Conservation (phyloP, 2,797 vertebrate species). For the Danio aesculapii region DNA sequence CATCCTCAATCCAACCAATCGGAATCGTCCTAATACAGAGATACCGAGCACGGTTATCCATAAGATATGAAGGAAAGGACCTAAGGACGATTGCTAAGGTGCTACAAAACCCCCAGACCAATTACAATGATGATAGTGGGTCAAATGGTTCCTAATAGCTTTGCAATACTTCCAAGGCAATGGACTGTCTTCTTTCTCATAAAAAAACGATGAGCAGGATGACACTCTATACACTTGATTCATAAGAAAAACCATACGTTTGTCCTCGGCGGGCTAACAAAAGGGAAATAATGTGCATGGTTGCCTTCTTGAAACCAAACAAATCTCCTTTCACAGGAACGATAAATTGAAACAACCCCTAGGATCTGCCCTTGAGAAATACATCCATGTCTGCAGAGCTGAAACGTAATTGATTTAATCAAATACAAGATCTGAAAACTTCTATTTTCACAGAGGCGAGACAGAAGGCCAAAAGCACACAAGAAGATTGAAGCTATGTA, state of each 20-base stretch:
- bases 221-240: constrained; percentile 39
- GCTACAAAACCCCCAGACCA: constrained; percentile 57
- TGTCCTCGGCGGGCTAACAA: constrained; percentile 8
- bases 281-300: constrained; percentile 19
- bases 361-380: constrained; percentile 46
- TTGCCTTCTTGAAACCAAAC: constrained; percentile 27
- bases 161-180: constrained; percentile 53
- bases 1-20: constrained; percentile 63
- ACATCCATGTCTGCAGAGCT: constrained; percentile 37
- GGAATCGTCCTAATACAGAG: background rate
- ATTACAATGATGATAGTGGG: constrained; percentile 62
- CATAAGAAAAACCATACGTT: constrained; percentile 45
- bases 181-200: constrained; percentile 54
- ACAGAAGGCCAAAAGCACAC: background rate
- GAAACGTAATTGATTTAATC: constrained; percentile 57
- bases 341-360: constrained; percentile 49
- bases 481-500: background rate
- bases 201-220: constrained; percentile 44
- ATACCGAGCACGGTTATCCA: constrained; percentile 25
- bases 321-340: constrained; percentile 42
- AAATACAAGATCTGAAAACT: constrained; percentile 31
- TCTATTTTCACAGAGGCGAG: constrained; percentile 27
- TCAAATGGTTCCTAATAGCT: constrained; percentile 57
- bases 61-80: constrained; percentile 42
- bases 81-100: constrained; percentile 54